Base-by-base conservation (phyloP, 2,113 vertebrate species). In the Sterna hirundo region DNA sequence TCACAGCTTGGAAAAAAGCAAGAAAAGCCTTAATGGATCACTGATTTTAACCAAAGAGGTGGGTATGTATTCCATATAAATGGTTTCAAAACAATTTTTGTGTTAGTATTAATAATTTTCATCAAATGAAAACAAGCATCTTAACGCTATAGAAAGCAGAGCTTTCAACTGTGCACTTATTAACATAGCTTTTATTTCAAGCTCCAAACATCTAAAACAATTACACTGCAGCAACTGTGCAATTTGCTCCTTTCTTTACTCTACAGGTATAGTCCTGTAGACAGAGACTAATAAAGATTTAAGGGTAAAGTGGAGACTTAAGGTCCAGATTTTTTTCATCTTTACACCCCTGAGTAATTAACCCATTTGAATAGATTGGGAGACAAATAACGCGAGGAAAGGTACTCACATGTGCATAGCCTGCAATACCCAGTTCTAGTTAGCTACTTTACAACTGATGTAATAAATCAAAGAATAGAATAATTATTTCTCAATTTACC, bases 21-120 rank as follows among this genome's bases (percentile, higher is more conserved):
- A 98, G 94, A 94, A 96, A 97, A 98, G 97, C 97, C 97, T 98
- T 98, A 98, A 98, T 98, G 98, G 98, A 98, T 98, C 98, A 98
- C 97, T 98, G 98, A 90, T 97, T 98, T 98, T 98, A 97, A 97
- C 94, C 95, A 97, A 98, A 98, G 98, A 97, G 78, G 47, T 98
- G 98, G 98, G 98, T 98, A 97, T 93, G 70, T 96, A 97, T 94
- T 92, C 97, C 96, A 85, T 92, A 96, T 97, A 98, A 98, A 97
- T 97, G 97, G 96, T 95, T 98, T 96, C 95, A 94, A 97, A 98
- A 97, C 97, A 97, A 93, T 97, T 98, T 98, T 97, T 97, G 94
- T 98, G 97, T 97, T 98, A 98, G 97, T 97, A 97, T 98, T 98
- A 98, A 98, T 98, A 98, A 98, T 98, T 98, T 98, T 98, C 91